Percentiles rank a stretch among this genome's conserved stretches.
phyloP scores from a whole-genome alignment of 2,888 invertebrate species.

The Caenorhabditis parvicauda region DNA sequence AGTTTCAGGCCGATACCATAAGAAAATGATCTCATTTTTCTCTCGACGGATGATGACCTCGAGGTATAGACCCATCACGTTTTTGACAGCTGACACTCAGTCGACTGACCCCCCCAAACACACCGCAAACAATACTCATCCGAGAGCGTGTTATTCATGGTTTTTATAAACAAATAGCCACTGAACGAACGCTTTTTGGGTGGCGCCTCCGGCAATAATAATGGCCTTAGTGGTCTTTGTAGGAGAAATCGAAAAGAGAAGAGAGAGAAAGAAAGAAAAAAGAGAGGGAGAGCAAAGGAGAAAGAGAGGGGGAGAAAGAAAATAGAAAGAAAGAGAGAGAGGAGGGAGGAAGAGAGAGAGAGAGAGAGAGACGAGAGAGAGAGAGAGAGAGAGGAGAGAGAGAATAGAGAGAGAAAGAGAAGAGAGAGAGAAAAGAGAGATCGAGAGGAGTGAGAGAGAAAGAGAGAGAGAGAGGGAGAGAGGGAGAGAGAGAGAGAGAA shows the following conservation, averaged over 20 bases:
- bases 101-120: too few relatives aligned
- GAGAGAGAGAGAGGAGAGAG: neutral
- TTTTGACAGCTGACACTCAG: too few relatives aligned
- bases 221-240: neutral
- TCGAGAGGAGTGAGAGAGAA: neutral
- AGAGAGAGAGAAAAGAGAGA: slow-evolving; percentile 1
- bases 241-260: slow-evolving; percentile 1
- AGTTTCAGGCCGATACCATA: too few relatives aligned
- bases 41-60: too few relatives aligned
- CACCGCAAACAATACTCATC: too few relatives aligned
- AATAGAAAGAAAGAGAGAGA: neutral
- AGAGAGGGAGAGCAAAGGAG: neutral
- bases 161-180: too few relatives aligned
- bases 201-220: neutral
- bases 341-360: neutral
- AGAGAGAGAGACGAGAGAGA: neutral
- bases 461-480: neutral
- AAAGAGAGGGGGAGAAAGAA: slow-evolving; percentile 4
- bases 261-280: neutral
- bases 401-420: slow-evolving; percentile 2
- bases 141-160: too few relatives aligned
- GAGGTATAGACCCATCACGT: too few relatives aligned
- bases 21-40: too few relatives aligned
- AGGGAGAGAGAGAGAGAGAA: too few relatives aligned
- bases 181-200: too few relatives aligned